phyloP scores from a whole-genome alignment of 2,797 vertebrate genomes.

The Sparidentex hasta region DNA sequence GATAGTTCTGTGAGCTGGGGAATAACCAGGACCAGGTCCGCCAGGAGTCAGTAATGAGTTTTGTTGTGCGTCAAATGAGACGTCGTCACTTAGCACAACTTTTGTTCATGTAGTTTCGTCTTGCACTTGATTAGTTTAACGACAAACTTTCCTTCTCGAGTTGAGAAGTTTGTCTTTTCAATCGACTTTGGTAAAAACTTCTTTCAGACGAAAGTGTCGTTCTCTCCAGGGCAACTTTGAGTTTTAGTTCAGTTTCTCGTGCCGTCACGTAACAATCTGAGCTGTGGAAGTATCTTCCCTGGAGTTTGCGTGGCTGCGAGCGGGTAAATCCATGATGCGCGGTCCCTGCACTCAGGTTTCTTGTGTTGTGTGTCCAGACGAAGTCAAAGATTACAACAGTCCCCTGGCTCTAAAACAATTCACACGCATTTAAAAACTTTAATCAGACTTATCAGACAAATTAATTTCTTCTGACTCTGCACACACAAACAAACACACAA shows the following conservation, averaged over 20 bases:
- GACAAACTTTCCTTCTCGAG: too few species aligned
- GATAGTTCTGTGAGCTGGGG: too few species aligned
- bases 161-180: too few species aligned
- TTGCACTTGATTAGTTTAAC: too few species aligned
- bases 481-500: constrained; percentile 2
- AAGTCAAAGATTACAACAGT: constrained; percentile 1
- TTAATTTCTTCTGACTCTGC: not conserved
- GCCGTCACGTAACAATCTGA: constrained; percentile 5
- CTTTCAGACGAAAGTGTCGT: not conserved
- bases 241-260: constrained; percentile 10
- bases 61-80: too few species aligned
- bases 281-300: not conserved
- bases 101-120: too few species aligned
- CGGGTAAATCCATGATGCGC: not conserved
- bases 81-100: too few species aligned
- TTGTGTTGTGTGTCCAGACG: not conserved
- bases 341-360: not conserved
- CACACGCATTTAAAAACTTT: constrained; percentile 21
- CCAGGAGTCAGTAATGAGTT: too few species aligned
- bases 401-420: constrained; percentile 5
- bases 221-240: constrained; percentile 15
- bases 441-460: constrained; percentile 11
- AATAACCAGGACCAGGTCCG: too few species aligned
- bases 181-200: not conserved
- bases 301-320: not conserved